Evolutionary conservation across 1,140 invertebrate species (phyloP).

Genomic region (Diploscapter pachys): DNA sequence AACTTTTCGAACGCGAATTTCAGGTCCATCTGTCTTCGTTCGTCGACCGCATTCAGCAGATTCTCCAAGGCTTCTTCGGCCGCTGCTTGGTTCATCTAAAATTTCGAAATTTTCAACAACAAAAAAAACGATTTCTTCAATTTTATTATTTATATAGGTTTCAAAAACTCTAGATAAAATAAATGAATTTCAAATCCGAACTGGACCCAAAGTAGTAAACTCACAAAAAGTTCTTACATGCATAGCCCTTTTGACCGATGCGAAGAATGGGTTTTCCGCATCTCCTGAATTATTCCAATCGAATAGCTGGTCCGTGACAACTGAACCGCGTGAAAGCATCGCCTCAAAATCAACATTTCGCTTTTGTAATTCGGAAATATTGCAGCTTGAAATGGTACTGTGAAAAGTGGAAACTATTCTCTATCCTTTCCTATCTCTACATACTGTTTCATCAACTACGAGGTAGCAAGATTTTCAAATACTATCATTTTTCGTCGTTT

Average conservation of each 20-base stretch:
- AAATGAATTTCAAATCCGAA: no score
- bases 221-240: no score
- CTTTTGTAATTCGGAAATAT: background rate
- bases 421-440: no score
- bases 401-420: no score
- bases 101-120: no score
- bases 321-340: constrained; percentile 25
- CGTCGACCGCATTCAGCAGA: constrained; percentile 36
- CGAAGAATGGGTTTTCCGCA: background rate
- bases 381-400: background rate
- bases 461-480: background rate
- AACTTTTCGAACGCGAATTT: constrained; percentile 28
- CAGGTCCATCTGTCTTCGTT: constrained; percentile 28
- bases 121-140: no score
- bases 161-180: no score
- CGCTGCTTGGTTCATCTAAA: constrained; percentile 4
- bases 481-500: constrained; percentile 8
- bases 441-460: no score
- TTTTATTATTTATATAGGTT: no score
- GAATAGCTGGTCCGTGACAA: constrained; percentile 36
- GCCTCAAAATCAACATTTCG: constrained; percentile 22
- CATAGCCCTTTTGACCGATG: background rate
- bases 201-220: no score
- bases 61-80: constrained; percentile 34
- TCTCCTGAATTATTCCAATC: constrained; percentile 7